These are phyloP conservation scores for Mungos mungo DNA, from an alignment of 2,113 vertebrate genomes.

Conservation along the genomic window DNA sequence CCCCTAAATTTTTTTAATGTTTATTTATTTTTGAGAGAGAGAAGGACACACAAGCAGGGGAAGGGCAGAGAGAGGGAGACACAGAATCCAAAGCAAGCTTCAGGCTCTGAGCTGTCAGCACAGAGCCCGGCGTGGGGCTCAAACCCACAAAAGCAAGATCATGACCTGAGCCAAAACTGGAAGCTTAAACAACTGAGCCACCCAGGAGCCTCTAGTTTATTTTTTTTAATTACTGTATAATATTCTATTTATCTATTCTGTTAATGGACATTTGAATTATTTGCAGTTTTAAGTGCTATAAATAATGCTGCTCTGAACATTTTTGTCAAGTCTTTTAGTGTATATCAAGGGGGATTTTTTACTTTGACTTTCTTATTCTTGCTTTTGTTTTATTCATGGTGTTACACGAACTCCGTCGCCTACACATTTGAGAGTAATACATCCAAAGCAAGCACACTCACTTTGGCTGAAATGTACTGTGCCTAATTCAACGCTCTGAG, in stretches of 20 bases:
- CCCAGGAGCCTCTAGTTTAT: not conserved
- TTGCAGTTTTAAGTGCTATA: not conserved
- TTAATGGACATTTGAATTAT: not conserved
- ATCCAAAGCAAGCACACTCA: not conserved
- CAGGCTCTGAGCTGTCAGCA: too few relatives aligned
- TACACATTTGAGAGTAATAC: slow-evolving; percentile 24
- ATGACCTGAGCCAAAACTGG: too few relatives aligned
- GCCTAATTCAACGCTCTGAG: not conserved
- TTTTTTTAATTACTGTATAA: not conserved
- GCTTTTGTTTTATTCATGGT: not conserved
- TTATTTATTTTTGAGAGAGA: too few relatives aligned
- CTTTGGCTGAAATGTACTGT: not conserved
- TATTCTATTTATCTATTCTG: not conserved
- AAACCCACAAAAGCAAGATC: too few relatives aligned
- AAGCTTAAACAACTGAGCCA: too few relatives aligned
- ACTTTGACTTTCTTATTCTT: not conserved
- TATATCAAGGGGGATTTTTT: not conserved
- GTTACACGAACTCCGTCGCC: not conserved
- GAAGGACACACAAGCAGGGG: too few relatives aligned
- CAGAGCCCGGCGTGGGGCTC: too few relatives aligned
- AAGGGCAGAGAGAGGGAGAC: too few relatives aligned
- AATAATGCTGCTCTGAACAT: not conserved
- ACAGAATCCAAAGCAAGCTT: too few relatives aligned
- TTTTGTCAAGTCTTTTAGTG: not conserved
- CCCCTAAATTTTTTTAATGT: too few relatives aligned